These are phyloP conservation scores for Bubalus kerabau DNA, from an alignment of 2,113 vertebrate species.

Conservation along the genomic window DNA sequence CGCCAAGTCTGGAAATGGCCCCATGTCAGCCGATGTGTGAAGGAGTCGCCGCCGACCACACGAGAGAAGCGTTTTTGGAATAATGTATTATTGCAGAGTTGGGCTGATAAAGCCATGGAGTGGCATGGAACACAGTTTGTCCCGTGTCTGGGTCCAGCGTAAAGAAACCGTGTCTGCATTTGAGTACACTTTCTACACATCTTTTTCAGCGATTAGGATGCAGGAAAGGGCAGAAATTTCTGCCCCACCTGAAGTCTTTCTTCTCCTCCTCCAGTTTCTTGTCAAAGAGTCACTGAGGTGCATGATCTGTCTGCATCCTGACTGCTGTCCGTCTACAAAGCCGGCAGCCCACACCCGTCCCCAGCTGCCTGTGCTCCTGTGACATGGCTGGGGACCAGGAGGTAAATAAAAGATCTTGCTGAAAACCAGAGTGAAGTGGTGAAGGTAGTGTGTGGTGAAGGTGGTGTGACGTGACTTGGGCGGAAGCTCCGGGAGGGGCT, in stretches of 20 bases:
- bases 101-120: rapidly evolving
- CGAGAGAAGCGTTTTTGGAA: neutral
- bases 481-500: neutral
- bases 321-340: slow-evolving; percentile 28
- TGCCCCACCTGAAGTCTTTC: slow-evolving; percentile 44
- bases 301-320: slow-evolving; percentile 68
- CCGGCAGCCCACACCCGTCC: slow-evolving; percentile 23
- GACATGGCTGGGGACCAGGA: slow-evolving; percentile 63
- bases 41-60: neutral
- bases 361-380: slow-evolving; percentile 45
- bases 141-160: neutral
- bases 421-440: slow-evolving; percentile 27
- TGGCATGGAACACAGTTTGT: rapidly evolving
- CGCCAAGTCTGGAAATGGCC: neutral
- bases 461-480: neutral
- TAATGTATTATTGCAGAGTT: rapidly evolving
- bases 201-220: slow-evolving; percentile 36
- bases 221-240: slow-evolving; percentile 60
- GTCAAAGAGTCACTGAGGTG: slow-evolving; percentile 60
- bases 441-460: neutral
- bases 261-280: slow-evolving; percentile 49
- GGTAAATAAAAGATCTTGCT: slow-evolving; percentile 79
- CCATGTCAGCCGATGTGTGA: rapidly evolving
- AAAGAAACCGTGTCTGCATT: neutral
- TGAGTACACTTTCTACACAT: neutral